Evolutionary conservation across 2,888 invertebrate species (phyloP).

Genomic region (Brenthis ino): DNA sequence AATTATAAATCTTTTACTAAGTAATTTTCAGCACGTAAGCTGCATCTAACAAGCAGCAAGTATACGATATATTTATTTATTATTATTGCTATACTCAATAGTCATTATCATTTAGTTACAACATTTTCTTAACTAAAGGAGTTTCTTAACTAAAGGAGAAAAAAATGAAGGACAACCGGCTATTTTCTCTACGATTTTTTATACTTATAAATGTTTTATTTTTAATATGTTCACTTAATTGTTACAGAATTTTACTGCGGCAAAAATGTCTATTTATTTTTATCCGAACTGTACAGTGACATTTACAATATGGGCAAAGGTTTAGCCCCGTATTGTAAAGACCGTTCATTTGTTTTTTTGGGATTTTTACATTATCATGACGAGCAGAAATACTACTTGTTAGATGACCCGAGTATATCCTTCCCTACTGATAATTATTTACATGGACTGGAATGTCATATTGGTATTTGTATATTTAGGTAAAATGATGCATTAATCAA

Average conservation of each 20-base stretch:
- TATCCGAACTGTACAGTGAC: slow-evolving; percentile 73
- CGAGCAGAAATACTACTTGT: slow-evolving; percentile 68
- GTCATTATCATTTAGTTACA: too few relatives aligned
- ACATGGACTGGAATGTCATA: slow-evolving; percentile 72
- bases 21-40: too few relatives aligned
- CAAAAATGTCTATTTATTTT: slow-evolving; percentile 72
- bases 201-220: too few relatives aligned
- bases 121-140: too few relatives aligned
- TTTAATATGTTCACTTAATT: background rate
- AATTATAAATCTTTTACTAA: too few relatives aligned
- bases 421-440: slow-evolving; percentile 73
- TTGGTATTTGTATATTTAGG: slow-evolving; percentile 72
- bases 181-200: too few relatives aligned
- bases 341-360: slow-evolving; percentile 69
- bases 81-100: too few relatives aligned
- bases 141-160: too few relatives aligned
- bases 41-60: too few relatives aligned
- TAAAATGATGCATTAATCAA: slow-evolving; percentile 37
- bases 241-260: slow-evolving; percentile 73
- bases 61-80: too few relatives aligned
- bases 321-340: slow-evolving; percentile 68
- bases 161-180: too few relatives aligned
- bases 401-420: slow-evolving; percentile 70
- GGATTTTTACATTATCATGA: slow-evolving; percentile 73
- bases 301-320: slow-evolving; percentile 73